Evolutionary conservation across 1,140 invertebrate genomes (phyloP).

Genomic region (Trissolcus basalis): DNA sequence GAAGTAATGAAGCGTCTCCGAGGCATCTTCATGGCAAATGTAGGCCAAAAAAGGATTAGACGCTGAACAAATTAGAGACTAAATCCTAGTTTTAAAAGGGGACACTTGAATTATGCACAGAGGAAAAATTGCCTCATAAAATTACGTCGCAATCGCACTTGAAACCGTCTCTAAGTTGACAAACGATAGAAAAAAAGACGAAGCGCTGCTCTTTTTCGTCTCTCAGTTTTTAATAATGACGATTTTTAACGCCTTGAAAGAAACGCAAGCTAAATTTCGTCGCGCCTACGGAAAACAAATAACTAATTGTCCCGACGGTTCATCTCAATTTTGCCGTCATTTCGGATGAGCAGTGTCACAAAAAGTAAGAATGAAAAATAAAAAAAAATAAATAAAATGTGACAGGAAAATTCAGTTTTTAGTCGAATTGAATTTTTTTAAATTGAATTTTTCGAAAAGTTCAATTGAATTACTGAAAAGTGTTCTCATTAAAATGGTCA

Average conservation of each 20-base stretch:
- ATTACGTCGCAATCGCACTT: conserved; percentile 10
- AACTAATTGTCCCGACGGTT: background rate
- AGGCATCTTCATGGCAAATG: conserved; percentile 1
- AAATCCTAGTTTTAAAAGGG: conserved; percentile 13
- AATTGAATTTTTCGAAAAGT: too few relatives aligned
- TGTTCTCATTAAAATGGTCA: too few relatives aligned
- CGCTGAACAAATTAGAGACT: conserved; percentile 17
- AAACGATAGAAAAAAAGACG: background rate
- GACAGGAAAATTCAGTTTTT: too few relatives aligned
- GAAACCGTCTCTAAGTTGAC: conserved; percentile 10
- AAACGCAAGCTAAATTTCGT: background rate
- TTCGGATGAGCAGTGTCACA: too few relatives aligned
- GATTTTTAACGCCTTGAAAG: background rate
- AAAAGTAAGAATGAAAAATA: too few relatives aligned
- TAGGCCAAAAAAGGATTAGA: conserved; percentile 13
- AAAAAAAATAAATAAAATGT: too few relatives aligned
- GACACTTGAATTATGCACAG: conserved; percentile 15
- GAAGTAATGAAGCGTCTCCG: too few relatives aligned
- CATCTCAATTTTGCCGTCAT: background rate
- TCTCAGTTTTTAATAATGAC: background rate
- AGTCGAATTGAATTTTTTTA: too few relatives aligned
- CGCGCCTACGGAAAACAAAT: background rate
- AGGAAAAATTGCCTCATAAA: conserved; percentile 27
- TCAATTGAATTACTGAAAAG: too few relatives aligned
- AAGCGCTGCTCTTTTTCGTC: background rate